Conservation (phyloP, 1,140 invertebrate genomes). For the Onthophagus taurus region DNA sequence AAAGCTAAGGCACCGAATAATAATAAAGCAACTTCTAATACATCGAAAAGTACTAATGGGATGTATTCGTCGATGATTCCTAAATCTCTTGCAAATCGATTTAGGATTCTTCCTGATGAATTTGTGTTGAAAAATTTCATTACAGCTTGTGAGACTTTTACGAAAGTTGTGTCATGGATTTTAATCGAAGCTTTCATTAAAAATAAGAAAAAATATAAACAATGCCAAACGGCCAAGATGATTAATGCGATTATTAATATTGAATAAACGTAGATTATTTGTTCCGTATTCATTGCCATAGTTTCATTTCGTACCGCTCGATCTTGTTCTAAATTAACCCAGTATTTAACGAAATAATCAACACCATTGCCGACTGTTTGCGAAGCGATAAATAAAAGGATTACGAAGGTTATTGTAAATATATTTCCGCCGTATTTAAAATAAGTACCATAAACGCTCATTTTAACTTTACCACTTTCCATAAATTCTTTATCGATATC, state of each 20-base stretch:
- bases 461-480: slow-evolving; percentile 48
- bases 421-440: slow-evolving; percentile 49
- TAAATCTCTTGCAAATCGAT: slow-evolving; percentile 47
- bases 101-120: slow-evolving; percentile 45
- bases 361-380: slow-evolving; percentile 54
- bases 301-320: slow-evolving; percentile 11
- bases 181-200: slow-evolving; percentile 30
- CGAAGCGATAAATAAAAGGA: slow-evolving; percentile 45
- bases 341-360: slow-evolving; percentile 59
- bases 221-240: slow-evolving; percentile 39
- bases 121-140: slow-evolving; percentile 52
- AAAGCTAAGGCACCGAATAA: slow-evolving; percentile 56
- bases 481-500: slow-evolving; percentile 27
- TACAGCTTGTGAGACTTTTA: slow-evolving; percentile 45
- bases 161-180: slow-evolving; percentile 59
- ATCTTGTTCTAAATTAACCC: slow-evolving; percentile 38
- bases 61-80: slow-evolving; percentile 37
- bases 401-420: slow-evolving; percentile 41
- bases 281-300: slow-evolving; percentile 21
- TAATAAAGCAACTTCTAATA: slow-evolving; percentile 49
- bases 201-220: slow-evolving; percentile 28
- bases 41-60: slow-evolving; percentile 29
- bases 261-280: slow-evolving; percentile 40
- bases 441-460: slow-evolving; percentile 50
- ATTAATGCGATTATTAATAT: slow-evolving; percentile 49